A percentile compares a stretch with the other conserved stretches of the same genome.
Evolutionary conservation across 2,113 vertebrate genomes (phyloP).

Genomic region (Philantomba maxwellii): DNA sequence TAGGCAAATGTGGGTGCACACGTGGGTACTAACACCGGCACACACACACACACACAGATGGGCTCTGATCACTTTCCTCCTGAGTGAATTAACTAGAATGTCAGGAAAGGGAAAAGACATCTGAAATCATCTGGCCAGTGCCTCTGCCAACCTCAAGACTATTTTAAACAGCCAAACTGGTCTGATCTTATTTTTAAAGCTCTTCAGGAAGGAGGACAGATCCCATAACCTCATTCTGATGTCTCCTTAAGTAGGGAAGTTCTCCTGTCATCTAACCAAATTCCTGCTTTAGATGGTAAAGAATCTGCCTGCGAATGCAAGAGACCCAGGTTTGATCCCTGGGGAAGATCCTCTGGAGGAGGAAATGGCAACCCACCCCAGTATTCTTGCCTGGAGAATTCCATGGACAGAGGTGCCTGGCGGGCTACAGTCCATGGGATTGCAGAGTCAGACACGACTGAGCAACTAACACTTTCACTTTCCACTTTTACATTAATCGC

Average conservation of each 20-base stretch:
- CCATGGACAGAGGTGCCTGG: neutral
- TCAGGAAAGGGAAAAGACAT: neutral
- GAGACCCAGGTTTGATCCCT: neutral
- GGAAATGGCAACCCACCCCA: neutral
- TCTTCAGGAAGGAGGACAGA: neutral
- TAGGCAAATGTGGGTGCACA: neutral
- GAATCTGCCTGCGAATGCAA: neutral
- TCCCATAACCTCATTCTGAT: neutral
- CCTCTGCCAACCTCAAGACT: neutral
- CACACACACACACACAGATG: no score
- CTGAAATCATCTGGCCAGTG: neutral
- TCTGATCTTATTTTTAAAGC: neutral
- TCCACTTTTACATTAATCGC: neutral
- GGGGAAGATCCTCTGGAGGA: neutral
- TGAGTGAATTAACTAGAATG: neutral
- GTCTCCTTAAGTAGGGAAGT: neutral
- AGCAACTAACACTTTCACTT: neutral
- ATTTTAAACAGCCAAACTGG: no score
- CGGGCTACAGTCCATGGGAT: neutral
- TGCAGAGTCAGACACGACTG: accelerated
- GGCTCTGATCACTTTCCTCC: neutral
- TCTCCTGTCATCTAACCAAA: neutral
- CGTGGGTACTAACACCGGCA: accelerated
- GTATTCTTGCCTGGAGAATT: neutral
- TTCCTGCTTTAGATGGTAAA: neutral